A percentile compares a stretch with the other conserved stretches of the same genome.
These are phyloP conservation scores for Tetragnatha versicolor DNA, from an alignment of 1,140 invertebrate species.

Conservation along the genomic window DNA sequence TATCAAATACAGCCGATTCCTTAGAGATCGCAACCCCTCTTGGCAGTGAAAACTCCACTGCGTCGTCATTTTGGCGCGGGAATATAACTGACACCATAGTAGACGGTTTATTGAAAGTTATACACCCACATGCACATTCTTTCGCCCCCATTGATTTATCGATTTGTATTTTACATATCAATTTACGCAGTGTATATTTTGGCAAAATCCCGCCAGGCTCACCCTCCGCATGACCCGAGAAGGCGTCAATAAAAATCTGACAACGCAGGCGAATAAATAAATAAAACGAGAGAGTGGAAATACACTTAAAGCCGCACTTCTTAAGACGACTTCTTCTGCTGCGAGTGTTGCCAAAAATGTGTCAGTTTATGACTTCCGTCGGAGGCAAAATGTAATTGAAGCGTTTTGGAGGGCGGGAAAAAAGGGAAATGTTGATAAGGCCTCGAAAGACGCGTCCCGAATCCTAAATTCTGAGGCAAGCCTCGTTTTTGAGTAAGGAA, in stretches of 20 bases:
- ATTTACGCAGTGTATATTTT: too few species aligned
- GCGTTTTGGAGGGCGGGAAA: constrained; percentile 20
- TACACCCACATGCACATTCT: too few species aligned
- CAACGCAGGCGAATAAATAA: constrained; percentile 23
- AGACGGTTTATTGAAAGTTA: too few species aligned
- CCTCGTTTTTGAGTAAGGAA: constrained; percentile 40
- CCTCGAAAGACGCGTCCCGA: constrained; percentile 1
- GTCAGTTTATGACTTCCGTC: constrained; percentile 42
- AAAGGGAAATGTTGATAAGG: constrained; percentile 48
- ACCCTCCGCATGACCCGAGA: not conserved
- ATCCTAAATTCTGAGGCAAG: constrained; percentile 39
- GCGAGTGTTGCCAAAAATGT: constrained; percentile 48
- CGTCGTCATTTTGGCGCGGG: too few species aligned
- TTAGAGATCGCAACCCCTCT: too few species aligned
- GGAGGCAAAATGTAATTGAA: constrained; percentile 51
- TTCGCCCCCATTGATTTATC: too few species aligned
- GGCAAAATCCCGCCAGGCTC: not conserved
- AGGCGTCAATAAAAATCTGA: constrained; percentile 28
- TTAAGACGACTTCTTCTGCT: not conserved
- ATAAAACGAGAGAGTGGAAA: constrained; percentile 10
- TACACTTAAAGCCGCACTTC: constrained; percentile 18
- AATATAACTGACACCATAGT: too few species aligned
- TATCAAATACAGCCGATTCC: too few species aligned
- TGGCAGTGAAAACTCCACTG: too few species aligned
- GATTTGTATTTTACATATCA: too few species aligned